phyloP scores from a whole-genome alignment of 2,113 vertebrate genomes.

The Paratilapia polleni region DNA sequence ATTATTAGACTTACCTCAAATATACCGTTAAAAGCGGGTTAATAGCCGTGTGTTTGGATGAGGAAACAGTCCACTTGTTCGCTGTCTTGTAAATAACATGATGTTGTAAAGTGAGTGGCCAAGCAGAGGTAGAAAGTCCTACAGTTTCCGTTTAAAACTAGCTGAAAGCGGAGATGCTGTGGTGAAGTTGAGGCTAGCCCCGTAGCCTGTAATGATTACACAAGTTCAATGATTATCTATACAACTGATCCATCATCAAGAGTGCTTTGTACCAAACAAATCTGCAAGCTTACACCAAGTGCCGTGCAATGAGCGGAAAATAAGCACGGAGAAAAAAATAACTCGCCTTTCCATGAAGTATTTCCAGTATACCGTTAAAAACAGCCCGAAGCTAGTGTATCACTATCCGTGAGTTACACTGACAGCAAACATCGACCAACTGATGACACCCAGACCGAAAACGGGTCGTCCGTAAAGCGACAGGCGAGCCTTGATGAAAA shows the following conservation, averaged over 20 bases:
- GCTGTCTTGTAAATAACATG: background rate
- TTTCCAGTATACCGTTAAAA: background rate
- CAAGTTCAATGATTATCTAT: conserved; percentile 3
- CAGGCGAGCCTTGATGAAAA: background rate
- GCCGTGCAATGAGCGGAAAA: background rate
- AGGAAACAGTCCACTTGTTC: conserved; percentile 22
- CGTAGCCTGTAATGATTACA: background rate
- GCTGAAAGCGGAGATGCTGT: background rate
- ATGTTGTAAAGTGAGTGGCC: background rate
- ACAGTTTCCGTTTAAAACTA: background rate
- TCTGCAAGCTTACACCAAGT: background rate
- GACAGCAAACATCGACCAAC: conserved; percentile 20
- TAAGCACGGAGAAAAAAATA: background rate
- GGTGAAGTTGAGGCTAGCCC: conserved; percentile 1
- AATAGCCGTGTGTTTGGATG: background rate
- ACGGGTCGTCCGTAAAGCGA: background rate
- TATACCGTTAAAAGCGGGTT: background rate
- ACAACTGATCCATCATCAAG: background rate
- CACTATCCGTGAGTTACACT: conserved; percentile 3
- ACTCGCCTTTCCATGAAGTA: background rate
- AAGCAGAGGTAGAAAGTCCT: background rate
- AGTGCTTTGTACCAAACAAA: background rate
- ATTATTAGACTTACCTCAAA: conserved; percentile 45
- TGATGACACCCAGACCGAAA: background rate
- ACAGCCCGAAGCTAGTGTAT: background rate